phyloP scores from a whole-genome alignment of 1,140 invertebrate species.

The Hestina assimilis region DNA sequence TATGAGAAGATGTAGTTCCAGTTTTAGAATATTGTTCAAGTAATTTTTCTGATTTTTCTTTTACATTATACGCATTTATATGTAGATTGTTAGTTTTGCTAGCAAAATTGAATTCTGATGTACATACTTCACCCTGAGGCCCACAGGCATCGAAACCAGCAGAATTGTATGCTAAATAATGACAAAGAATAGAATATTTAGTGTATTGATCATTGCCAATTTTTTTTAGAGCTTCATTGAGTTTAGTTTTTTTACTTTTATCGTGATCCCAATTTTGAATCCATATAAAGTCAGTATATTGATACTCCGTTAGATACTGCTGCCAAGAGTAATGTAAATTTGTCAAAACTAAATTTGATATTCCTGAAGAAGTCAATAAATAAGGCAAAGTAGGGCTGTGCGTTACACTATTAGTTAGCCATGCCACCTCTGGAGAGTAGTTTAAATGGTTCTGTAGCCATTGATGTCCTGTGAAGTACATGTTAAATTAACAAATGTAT shows the following conservation, averaged over 20 bases:
- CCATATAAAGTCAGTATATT: slow-evolving; percentile 90
- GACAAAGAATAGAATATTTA: slow-evolving; percentile 52
- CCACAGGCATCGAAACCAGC: slow-evolving; percentile 56
- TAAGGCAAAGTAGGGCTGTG: slow-evolving; percentile 88
- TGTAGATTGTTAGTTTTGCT: slow-evolving; percentile 78
- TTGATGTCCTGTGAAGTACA: slow-evolving; percentile 83
- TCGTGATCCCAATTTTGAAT: slow-evolving; percentile 83
- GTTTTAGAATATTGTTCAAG: slow-evolving; percentile 89
- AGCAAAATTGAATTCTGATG: slow-evolving; percentile 50
- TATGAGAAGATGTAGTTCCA: slow-evolving; percentile 89
- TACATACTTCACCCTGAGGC: slow-evolving; percentile 47
- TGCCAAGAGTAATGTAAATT: slow-evolving; percentile 88
- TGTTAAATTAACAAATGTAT: not conserved
- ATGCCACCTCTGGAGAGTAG: slow-evolving; percentile 83
- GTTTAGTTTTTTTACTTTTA: slow-evolving; percentile 72
- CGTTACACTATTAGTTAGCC: slow-evolving; percentile 90
- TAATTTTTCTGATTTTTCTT: slow-evolving; percentile 87
- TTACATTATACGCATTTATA: slow-evolving; percentile 86
- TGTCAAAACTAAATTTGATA: slow-evolving; percentile 84
- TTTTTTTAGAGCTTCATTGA: slow-evolving; percentile 73
- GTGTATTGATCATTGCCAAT: slow-evolving; percentile 56
- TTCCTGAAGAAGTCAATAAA: slow-evolving; percentile 82
- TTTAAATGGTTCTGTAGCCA: slow-evolving; percentile 86
- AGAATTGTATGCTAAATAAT: slow-evolving; percentile 60
- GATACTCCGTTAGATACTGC: slow-evolving; percentile 87